Evolutionary conservation across 2,797 vertebrate genomes (phyloP), one percentile per base, ranked within the genome.

Genomic region (Phrynocephalus vlangalii): DNA sequence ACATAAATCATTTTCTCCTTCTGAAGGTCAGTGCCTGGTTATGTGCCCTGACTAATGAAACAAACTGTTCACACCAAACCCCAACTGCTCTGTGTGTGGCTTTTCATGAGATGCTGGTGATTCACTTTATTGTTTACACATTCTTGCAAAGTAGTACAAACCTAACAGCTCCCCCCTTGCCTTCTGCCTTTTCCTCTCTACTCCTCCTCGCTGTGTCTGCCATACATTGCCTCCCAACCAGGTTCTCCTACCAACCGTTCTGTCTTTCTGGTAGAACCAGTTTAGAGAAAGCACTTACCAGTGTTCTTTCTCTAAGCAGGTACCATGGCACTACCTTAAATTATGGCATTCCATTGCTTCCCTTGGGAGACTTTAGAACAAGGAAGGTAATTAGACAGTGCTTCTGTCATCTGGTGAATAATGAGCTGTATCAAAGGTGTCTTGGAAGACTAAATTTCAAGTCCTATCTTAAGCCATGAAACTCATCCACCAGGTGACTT

Each of bases 11-110:
- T 79, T 7, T 15, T 80, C 18, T 48, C 60, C 22, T 85, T 63
- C 83, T 10, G 86, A 76, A 26, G 48, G 30, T 87, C 87, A 77
- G 28, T 82, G 82, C 86, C 88, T 30, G 26, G 87, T 85, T 60
- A 48, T 70, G 70, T 13, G 5, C 50, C 38, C 0, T 84, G 67
- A 82, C 83, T 83, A 72, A 78, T 72, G 48, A 79, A 18, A 44
- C 66, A 72, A 48, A 22, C 48, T 68, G 66, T 50, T 79, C n/a
- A 52, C 30, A 48, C 15, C 28, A 82, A 76, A 87, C 30, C 52
- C 83, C 38, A 79, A 72, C 71, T n/a, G 88, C 85, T 38, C 1
- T 80, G 70, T 60, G 76, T 0, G 24, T 38, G 1, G 48, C 0
- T 85, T 56, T 79, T 71, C 24, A n/a, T 15, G 48, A 18, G 13